Base-by-base conservation (phyloP, 2,113 vertebrate genomes). In the Rhea americana region DNA sequence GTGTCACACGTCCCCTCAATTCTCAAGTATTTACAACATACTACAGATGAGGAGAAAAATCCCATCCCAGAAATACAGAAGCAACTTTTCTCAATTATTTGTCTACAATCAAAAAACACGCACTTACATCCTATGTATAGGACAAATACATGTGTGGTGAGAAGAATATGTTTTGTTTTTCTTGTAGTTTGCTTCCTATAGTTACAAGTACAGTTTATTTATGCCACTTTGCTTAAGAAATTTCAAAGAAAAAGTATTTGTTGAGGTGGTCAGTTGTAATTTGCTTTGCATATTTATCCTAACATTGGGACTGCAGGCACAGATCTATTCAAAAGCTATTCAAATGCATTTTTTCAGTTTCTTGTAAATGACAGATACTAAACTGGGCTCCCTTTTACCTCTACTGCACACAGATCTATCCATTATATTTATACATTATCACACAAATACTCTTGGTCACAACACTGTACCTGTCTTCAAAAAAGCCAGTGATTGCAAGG, bases 151-250 rank as follows among this genome's bases (percentile, higher is more conserved):
- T 5, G 15, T n/a, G 4, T 0, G 26, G 32, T 5, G 3, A 89
- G 22, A 79, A 75, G 4, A 53, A 7, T 9, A n/a, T 0, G 0
- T 19, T 4, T 1, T 50, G 7, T 0, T 45, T 75, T 32, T 6
- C 13, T 15, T 7, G n/a, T 7, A 59, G 20, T 21, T 67, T 63
- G 16, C 51, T 68, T 82, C 39, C 39, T 50, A 39, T 0, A 61
- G 71, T 32, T 18, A 61, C 12, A 75, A 45, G 8, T 25, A 82
- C 11, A 55, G 16, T 26, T 58, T 30, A 28, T 56, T 65, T 47
- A 71, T 2, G 28, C 41, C 28, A 89, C 16, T 56, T 8, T 18
- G 51, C 21, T 13, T 12, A 41, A 1, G 7, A 1, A 65, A 48
- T 66, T 50, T 26, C 12, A 66, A 83, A 45, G 56, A 51, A 79